A percentile compares a stretch with the other conserved stretches of the same genome.
These are phyloP conservation scores for Castor canadensis DNA, from an alignment of 2,113 vertebrate species.

Conservation along the genomic window DNA sequence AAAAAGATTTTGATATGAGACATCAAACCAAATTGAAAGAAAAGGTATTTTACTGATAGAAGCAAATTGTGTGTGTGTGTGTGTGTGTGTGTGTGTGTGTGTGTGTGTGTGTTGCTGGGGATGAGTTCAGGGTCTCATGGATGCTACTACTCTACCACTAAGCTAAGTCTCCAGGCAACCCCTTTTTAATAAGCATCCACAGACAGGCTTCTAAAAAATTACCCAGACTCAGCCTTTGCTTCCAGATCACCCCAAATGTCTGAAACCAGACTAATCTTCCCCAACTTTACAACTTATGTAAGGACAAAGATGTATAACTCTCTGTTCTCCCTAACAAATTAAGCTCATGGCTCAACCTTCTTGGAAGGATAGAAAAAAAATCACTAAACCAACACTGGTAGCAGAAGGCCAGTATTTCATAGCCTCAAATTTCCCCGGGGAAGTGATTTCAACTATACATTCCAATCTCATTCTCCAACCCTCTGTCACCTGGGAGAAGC, in stretches of 20 bases:
- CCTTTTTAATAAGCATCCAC: neutral
- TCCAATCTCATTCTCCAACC: neutral
- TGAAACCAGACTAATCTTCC: neutral
- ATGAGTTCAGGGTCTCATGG: neutral
- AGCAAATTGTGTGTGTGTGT: neutral
- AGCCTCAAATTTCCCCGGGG: neutral
- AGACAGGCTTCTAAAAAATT: neutral
- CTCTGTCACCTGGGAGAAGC: neutral
- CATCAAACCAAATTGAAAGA: neutral
- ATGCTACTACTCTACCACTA: neutral
- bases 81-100: too few relatives aligned
- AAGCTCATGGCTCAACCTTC: neutral
- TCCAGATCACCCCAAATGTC: conserved; percentile 32
- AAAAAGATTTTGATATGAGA: neutral
- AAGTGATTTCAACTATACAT: neutral
- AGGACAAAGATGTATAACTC: neutral
- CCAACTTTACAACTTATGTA: neutral
- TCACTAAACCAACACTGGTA: neutral
- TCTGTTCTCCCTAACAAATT: neutral
- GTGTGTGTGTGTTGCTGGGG: neutral
- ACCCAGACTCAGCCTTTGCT: neutral
- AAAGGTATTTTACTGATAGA: neutral
- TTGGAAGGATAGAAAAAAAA: neutral
- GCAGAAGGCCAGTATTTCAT: neutral
- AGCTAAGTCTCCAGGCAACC: neutral